These are phyloP conservation scores for Manis crassicaudata DNA, from an alignment of 2,797 vertebrate genomes.

Conservation along the genomic window DNA sequence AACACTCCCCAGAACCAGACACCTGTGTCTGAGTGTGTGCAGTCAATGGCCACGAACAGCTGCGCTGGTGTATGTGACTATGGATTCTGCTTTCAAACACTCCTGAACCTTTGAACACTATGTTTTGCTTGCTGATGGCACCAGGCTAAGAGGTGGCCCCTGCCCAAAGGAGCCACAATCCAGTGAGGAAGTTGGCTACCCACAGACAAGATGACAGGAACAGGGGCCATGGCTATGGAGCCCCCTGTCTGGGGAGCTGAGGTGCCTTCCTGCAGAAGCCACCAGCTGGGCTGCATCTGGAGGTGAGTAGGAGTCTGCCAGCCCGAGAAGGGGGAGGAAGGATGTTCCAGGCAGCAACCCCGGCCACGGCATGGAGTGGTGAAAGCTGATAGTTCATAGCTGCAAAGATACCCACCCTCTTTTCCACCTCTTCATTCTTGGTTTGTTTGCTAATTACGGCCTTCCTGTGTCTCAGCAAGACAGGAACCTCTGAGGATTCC, in stretches of 20 bases:
- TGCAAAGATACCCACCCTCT: not conserved
- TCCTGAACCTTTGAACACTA: not conserved
- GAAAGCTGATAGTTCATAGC: constrained; percentile 49
- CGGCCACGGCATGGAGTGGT: not conserved
- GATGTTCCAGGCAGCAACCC: constrained; percentile 18
- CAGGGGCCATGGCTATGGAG: not conserved
- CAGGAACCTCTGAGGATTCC: not conserved
- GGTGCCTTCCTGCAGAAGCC: not conserved
- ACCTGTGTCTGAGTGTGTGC: not conserved
- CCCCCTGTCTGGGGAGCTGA: not conserved
- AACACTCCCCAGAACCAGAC: not conserved
- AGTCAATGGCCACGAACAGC: not conserved
- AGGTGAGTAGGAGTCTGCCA: constrained; percentile 52
- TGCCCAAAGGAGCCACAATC: not conserved
- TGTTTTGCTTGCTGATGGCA: not conserved
- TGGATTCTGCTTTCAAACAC: not conserved
- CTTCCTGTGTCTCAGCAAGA: constrained; percentile 35
- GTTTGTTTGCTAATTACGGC: constrained; percentile 56
- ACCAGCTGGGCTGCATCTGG: constrained; percentile 70
- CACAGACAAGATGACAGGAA: not conserved
- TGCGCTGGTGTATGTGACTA: not conserved
- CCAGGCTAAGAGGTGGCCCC: not conserved
- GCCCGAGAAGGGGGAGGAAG: not conserved
- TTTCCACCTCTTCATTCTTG: constrained; percentile 57
- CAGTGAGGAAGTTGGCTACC: not conserved